Evolutionary conservation across 2,797 vertebrate genomes (phyloP), one percentile per base, ranked within the genome.

Genomic region (Falco concolor): DNA sequence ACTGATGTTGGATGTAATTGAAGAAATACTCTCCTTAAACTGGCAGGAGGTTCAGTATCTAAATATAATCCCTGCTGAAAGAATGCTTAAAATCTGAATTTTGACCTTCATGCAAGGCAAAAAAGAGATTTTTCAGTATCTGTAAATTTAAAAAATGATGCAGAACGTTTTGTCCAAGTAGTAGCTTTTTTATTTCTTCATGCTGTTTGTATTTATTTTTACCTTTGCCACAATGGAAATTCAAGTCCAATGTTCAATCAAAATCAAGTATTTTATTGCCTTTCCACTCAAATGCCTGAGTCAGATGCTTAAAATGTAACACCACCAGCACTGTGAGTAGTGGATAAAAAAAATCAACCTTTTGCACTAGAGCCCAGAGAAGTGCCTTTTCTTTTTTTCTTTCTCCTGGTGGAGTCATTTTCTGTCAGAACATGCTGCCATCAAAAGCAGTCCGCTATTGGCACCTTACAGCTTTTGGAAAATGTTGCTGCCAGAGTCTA

Each of bases 171-270:
- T 91, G 45, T 84, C 45, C 77, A 42, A 42, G 47, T 14, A 64
- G 28, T 40, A 73, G 38, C 9, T 42, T 50, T 65, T 53, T 20
- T 3, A 73, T 88, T 93, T 86, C 47, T 76, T 94, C 36, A 18
- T 22, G 12, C 27, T 74, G 14, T 77, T 93, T 91, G 54, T 69
- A 88, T 95, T 92, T 95, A 87, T 75, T 94, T 91, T 81, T 82
- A 40, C 44, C 13, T 87, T 88, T 79, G 12, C 9, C 52, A 88
- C 59, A 95, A 74, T 30, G 60, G 77, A 93, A 96, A 89, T 81
- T 90, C 64, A 64, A 76, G 78, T 86, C 49, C 50, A 59, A 68
- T 59, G 50, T 72, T 89, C 89, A 84, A 83, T 94, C 78, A 74
- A 91, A 91, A 67, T 59, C 80, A 85, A 79, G 28, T 32, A 36